These are phyloP conservation scores for Odontomyia ornata DNA, from an alignment of 2,888 invertebrate genomes.

Conservation along the genomic window DNA sequence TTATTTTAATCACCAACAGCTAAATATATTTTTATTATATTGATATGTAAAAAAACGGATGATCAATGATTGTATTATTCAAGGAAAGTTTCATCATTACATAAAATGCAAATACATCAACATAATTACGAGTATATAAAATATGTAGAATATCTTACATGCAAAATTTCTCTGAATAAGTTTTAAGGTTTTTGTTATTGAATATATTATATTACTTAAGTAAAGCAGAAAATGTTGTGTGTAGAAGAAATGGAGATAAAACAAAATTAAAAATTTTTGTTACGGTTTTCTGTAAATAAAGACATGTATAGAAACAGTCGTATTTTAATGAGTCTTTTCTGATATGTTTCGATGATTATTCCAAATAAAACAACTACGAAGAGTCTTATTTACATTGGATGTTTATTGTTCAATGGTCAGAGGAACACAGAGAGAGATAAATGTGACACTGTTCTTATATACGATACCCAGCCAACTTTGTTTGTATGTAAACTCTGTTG, in stretches of 20 bases:
- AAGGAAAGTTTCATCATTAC: constrained; percentile 42
- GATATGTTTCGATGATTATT: neutral
- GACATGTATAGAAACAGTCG: constrained; percentile 34
- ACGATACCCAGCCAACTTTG: too few species aligned
- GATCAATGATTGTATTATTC: too few species aligned
- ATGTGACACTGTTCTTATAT: too few species aligned
- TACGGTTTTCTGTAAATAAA: constrained; percentile 48
- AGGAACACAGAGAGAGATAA: too few species aligned
- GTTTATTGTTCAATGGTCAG: too few species aligned
- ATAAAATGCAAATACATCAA: constrained; percentile 41
- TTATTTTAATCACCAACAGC: neutral
- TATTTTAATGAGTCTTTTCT: constrained; percentile 1
- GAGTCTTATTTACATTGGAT: too few species aligned
- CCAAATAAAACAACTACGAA: too few species aligned
- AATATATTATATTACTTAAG: constrained; percentile 37
- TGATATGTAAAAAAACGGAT: neutral
- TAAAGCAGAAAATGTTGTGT: constrained; percentile 37
- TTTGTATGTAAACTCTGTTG: too few species aligned
- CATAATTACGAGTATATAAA: constrained; percentile 11
- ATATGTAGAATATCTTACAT: constrained; percentile 36
- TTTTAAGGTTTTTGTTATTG: constrained; percentile 45
- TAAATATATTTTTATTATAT: neutral
- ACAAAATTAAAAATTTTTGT: constrained; percentile 47
- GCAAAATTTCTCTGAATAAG: constrained; percentile 35
- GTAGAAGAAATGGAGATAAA: constrained; percentile 45